A percentile compares a stretch with the other conserved stretches of the same genome.
phyloP scores from a whole-genome alignment of 2,797 vertebrate species.

The Enteromius viviparus region DNA sequence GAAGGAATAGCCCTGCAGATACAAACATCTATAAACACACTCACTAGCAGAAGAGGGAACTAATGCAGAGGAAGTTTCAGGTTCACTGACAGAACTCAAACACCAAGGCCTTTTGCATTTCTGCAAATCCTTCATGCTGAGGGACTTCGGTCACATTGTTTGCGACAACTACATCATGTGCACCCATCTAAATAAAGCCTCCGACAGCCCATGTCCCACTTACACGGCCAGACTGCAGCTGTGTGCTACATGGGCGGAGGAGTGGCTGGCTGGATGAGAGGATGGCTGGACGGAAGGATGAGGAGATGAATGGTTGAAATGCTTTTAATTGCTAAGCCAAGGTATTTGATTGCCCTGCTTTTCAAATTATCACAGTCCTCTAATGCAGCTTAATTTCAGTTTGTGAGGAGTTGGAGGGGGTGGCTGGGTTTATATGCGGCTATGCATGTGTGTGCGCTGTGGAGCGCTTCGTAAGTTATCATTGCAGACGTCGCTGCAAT shows the following conservation, averaged over 20 bases:
- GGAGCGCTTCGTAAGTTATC: constrained; percentile 73
- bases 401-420: constrained; percentile 76
- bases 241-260: constrained; percentile 72
- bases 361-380: constrained; percentile 81
- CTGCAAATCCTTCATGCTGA: constrained; percentile 48
- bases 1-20: constrained; percentile 93
- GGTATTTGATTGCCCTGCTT: constrained; percentile 84
- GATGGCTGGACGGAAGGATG: constrained; percentile 84
- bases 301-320: constrained; percentile 77
- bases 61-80: constrained; percentile 40
- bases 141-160: constrained; percentile 64
- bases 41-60: constrained; percentile 26
- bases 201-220: constrained; percentile 60
- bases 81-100: constrained; percentile 9
- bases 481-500: constrained; percentile 79
- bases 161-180: constrained; percentile 75
- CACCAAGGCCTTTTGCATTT: constrained; percentile 15
- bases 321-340: constrained; percentile 82
- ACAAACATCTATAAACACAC: constrained; percentile 54
- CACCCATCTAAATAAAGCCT: constrained; percentile 73
- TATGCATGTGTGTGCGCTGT: constrained; percentile 3
- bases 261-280: constrained; percentile 47
- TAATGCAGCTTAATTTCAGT: constrained; percentile 86
- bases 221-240: constrained; percentile 75
- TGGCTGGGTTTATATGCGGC: constrained; percentile 53